Evolutionary conservation across 1,140 invertebrate species (phyloP).

Genomic region (Telenomus remus): DNA sequence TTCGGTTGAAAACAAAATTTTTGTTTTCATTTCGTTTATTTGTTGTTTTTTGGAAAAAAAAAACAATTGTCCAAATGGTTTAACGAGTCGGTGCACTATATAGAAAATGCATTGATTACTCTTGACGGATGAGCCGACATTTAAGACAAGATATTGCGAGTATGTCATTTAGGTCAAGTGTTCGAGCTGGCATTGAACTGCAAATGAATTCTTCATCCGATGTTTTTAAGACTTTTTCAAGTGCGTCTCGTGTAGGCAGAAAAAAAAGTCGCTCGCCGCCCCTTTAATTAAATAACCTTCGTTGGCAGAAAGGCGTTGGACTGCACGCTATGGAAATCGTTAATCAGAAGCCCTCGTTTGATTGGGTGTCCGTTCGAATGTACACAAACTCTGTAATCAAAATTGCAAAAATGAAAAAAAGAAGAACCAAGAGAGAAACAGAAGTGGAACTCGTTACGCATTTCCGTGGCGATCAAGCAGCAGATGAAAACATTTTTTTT

Average conservation of each 20-base stretch:
- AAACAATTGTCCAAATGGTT: too few species aligned
- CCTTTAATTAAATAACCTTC: conserved; percentile 12
- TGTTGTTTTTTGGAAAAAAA: too few species aligned
- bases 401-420: conserved; percentile 37
- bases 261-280: background rate
- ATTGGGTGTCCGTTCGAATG: too few species aligned
- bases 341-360: too few species aligned
- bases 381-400: too few species aligned
- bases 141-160: conserved; percentile 57
- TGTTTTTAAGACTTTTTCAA: conserved; percentile 53
- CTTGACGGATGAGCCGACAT: conserved; percentile 52
- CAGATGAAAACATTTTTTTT: conserved; percentile 42
- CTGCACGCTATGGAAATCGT: too few species aligned
- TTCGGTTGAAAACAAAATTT: too few species aligned
- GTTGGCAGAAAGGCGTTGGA: too few species aligned
- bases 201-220: conserved; percentile 55
- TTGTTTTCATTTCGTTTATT: too few species aligned
- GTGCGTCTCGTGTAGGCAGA: background rate
- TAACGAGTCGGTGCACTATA: too few species aligned
- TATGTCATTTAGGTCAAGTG: conserved; percentile 60
- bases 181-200: conserved; percentile 59
- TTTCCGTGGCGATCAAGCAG: conserved; percentile 23
- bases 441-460: conserved; percentile 27
- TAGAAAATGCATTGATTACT: conserved; percentile 40
- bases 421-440: conserved; percentile 6